Evolutionary conservation across 1,140 invertebrate genomes (phyloP).

Genomic region (Argopecten irradians): DNA sequence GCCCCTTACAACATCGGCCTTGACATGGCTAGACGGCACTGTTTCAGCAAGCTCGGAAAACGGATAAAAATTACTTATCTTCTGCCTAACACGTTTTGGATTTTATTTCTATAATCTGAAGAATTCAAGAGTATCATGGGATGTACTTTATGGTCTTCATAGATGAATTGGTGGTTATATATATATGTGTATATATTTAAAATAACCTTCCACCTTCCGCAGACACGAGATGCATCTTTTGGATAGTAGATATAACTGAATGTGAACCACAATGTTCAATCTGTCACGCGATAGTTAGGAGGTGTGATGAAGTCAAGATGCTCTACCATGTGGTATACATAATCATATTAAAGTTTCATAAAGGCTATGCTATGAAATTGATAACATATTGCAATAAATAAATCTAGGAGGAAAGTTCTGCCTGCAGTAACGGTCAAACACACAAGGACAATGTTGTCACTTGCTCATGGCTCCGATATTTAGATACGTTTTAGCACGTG

Average conservation of each 20-base stretch:
- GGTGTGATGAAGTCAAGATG: neutral
- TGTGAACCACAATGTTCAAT: neutral
- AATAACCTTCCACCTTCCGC: neutral
- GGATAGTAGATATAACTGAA: neutral
- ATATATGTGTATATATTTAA: neutral
- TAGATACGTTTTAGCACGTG: no score
- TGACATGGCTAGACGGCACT: conserved; percentile 6
- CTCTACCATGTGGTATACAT: no score
- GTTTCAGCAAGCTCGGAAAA: neutral
- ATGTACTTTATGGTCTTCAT: neutral
- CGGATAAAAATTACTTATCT: conserved; percentile 15
- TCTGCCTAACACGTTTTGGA: conserved; percentile 1
- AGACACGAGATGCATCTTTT: neutral
- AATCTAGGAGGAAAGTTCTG: no score
- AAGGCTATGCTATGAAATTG: no score
- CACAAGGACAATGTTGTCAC: no score
- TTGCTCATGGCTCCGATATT: no score
- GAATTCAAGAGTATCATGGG: neutral
- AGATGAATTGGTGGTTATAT: neutral
- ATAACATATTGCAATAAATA: no score
- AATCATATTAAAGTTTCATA: no score
- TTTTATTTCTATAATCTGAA: conserved; percentile 23
- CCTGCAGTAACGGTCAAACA: no score
- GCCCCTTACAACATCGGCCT: neutral
- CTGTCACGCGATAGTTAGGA: neutral